phyloP scores from a whole-genome alignment of 1,140 invertebrate species.

The Helicoverpa zea region DNA sequence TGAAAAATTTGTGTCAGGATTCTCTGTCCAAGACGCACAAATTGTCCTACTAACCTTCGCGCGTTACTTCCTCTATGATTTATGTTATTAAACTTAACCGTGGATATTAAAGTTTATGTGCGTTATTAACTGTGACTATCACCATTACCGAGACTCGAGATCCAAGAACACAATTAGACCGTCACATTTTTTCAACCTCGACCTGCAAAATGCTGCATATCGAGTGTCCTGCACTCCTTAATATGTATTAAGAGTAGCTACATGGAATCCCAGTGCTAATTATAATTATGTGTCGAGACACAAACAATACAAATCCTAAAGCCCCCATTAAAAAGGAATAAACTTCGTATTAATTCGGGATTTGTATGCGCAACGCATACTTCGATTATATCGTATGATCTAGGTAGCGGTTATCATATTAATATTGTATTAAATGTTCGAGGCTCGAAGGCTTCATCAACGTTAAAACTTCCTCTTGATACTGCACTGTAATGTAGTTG shows the following conservation, averaged over 20 bases:
- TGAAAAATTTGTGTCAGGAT: background rate
- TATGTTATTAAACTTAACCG: constrained; percentile 19
- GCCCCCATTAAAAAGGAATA: constrained; percentile 29
- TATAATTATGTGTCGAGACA: background rate
- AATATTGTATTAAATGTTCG: constrained; percentile 13
- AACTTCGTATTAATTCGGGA: constrained; percentile 19
- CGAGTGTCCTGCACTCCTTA: constrained; percentile 2
- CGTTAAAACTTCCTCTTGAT: constrained; percentile 28
- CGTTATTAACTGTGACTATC: constrained; percentile 5
- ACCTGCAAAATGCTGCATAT: background rate
- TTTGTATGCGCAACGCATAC: constrained; percentile 29
- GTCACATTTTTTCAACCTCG: constrained; percentile 11
- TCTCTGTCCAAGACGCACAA: constrained; percentile 5
- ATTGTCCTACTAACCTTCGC: constrained; percentile 38
- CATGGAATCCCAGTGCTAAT: background rate
- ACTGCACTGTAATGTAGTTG: constrained; percentile 1
- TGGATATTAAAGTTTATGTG: background rate
- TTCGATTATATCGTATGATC: constrained; percentile 9
- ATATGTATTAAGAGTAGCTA: no score
- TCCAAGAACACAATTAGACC: constrained; percentile 29
- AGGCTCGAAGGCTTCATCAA: background rate
- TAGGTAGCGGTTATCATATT: constrained; percentile 20
- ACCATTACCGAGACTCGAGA: background rate
- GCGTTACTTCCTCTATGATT: constrained; percentile 20
- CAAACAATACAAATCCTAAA: background rate